These are phyloP conservation scores for Nyctalus aviator DNA, from an alignment of 2,797 vertebrate genomes.

Conservation along the genomic window DNA sequence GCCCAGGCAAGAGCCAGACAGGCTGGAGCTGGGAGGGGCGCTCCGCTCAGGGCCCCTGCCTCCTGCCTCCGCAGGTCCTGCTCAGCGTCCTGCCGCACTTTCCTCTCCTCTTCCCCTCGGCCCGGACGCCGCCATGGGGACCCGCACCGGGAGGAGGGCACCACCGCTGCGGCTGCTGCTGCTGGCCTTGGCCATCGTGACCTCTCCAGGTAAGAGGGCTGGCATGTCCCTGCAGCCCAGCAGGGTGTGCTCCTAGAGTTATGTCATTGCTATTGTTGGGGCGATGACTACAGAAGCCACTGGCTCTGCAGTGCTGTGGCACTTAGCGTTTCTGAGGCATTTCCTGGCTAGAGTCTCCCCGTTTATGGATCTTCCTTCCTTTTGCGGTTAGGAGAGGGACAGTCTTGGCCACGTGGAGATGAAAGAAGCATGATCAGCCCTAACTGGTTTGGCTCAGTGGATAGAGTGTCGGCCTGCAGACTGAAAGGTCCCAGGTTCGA, in stretches of 20 bases:
- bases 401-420: background rate
- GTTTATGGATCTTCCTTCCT: background rate
- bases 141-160: constrained; percentile 62
- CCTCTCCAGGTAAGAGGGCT: constrained; percentile 84
- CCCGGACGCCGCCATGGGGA: constrained; percentile 78
- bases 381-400: background rate
- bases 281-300: background rate
- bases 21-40: background rate
- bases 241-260: rapidly evolving
- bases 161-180: constrained; percentile 59
- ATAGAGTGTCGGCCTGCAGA: no score
- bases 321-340: background rate
- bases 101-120: background rate
- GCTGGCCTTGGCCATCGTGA: background rate
- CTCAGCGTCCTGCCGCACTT: background rate
- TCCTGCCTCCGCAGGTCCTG: constrained; percentile 67
- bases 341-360: background rate
- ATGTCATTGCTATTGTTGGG: background rate
- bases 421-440: background rate
- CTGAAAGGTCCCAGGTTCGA: no score
- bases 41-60: background rate
- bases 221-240: background rate
- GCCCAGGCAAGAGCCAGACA: background rate
- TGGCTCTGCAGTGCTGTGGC: background rate
- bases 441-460: no score